These are phyloP conservation scores for Melanaphis sacchari DNA, from an alignment of 1,140 invertebrate genomes.

Conservation along the genomic window DNA sequence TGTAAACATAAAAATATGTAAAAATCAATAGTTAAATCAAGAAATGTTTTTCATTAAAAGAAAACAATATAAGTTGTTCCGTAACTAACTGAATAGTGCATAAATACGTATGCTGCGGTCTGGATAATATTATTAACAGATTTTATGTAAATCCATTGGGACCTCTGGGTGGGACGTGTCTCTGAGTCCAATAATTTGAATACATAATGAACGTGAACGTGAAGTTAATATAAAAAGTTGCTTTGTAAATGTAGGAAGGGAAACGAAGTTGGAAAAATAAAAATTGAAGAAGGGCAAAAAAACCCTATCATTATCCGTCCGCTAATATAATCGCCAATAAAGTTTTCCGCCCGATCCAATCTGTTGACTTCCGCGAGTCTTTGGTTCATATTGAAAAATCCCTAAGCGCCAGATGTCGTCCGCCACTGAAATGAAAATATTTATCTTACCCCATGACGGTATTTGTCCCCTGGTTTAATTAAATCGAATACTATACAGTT, in stretches of 20 bases:
- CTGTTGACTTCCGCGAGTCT: conserved; percentile 43
- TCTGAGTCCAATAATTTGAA: conserved; percentile 40
- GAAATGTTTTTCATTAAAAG: conserved; percentile 16
- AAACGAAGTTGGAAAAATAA: neutral
- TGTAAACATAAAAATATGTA: neutral
- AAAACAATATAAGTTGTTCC: conserved; percentile 3
- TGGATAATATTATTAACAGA: conserved; percentile 40
- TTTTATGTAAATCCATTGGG: conserved; percentile 51
- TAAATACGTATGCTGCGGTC: neutral
- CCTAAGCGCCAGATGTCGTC: conserved; percentile 52
- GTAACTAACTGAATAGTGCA: neutral
- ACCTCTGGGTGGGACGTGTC: neutral
- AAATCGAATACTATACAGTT: conserved; percentile 49
- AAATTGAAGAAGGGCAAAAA: conserved; percentile 33
- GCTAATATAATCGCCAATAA: conserved; percentile 56
- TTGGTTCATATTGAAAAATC: conserved; percentile 54
- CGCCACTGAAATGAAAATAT: conserved; percentile 54
- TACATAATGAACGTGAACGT: conserved; percentile 53
- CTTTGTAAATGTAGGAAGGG: conserved; percentile 22
- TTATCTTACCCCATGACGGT: conserved; percentile 38
- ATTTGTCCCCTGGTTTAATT: conserved; percentile 51
- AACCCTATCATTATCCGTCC: conserved; percentile 47
- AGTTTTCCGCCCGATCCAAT: conserved; percentile 52
- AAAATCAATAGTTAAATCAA: conserved; percentile 16
- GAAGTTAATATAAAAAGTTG: conserved; percentile 54